These are phyloP conservation scores for Lordiphosa andalusiaca DNA, from an alignment of 2,888 invertebrate species.

Conservation along the genomic window DNA sequence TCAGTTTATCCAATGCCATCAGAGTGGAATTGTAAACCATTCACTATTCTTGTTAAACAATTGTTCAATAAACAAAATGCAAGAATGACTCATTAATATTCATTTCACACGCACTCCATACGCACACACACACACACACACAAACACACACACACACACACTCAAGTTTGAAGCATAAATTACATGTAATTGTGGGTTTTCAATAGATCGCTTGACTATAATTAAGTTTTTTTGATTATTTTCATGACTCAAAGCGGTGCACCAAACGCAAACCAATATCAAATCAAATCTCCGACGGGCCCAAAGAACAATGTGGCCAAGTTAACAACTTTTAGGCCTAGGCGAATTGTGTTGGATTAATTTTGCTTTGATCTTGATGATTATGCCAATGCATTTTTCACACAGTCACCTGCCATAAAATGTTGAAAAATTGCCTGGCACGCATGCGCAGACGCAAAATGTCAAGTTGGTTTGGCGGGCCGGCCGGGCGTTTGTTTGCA, in stretches of 20 bases:
- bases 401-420: slow-evolving; percentile 28
- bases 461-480: slow-evolving; percentile 43
- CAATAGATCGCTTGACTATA: slow-evolving; percentile 3
- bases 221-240: slow-evolving; percentile 51
- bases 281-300: slow-evolving; percentile 11
- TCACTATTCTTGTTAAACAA: too few species aligned
- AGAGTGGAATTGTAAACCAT: too few species aligned
- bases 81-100: slow-evolving; percentile 18
- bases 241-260: slow-evolving; percentile 23
- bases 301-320: slow-evolving; percentile 16
- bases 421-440: slow-evolving; percentile 41
- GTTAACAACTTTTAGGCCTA: slow-evolving; percentile 37
- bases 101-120: slow-evolving; percentile 55
- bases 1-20: too few species aligned
- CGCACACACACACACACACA: slow-evolving; percentile 1
- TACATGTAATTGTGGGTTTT: slow-evolving; percentile 58
- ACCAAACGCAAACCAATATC: slow-evolving; percentile 7
- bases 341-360: slow-evolving; percentile 15
- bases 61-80: too few species aligned
- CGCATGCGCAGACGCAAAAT: slow-evolving; percentile 60
- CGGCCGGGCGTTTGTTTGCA: slow-evolving; percentile 33
- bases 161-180: slow-evolving; percentile 26
- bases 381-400: slow-evolving; percentile 44
- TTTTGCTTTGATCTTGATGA: slow-evolving; percentile 39
- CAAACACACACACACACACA: too few species aligned